Percentiles rank a stretch among this genome's conserved stretches.
Evolutionary conservation across 2,113 vertebrate genomes (phyloP).

Genomic region (Lophochroa leadbeateri): DNA sequence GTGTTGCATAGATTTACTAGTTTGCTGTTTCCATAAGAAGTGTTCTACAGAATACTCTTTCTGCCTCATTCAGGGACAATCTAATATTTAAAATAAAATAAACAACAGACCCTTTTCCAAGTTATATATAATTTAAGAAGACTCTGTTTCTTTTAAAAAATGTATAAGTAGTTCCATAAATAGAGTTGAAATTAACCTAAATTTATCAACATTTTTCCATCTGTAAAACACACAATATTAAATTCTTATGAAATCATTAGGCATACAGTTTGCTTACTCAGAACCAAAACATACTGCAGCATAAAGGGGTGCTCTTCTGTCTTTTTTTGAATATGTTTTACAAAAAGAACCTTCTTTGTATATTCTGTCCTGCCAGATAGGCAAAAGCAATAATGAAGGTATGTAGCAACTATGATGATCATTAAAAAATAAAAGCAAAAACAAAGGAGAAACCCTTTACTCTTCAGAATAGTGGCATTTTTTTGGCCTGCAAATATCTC

Average conservation of each 20-base stretch:
- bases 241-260: conserved; percentile 69
- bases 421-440: conserved; percentile 13
- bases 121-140: conserved; percentile 64
- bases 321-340: background rate
- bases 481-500: conserved; percentile 14
- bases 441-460: background rate
- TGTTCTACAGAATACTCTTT: background rate
- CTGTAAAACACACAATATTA: conserved; percentile 65
- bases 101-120: conserved; percentile 40
- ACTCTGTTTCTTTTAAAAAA: conserved; percentile 64
- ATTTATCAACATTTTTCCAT: conserved; percentile 61
- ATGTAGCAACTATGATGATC: background rate
- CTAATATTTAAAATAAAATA: conserved; percentile 68
- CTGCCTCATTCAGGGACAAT: conserved; percentile 29
- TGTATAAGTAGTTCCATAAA: conserved; percentile 60
- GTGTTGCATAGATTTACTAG: conserved; percentile 33
- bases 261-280: conserved; percentile 45
- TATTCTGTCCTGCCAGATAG: background rate
- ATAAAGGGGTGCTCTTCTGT: background rate
- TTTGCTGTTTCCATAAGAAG: conserved; percentile 48
- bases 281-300: conserved; percentile 39
- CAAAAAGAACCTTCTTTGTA: background rate
- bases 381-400: background rate
- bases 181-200: conserved; percentile 67
- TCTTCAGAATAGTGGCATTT: background rate